Conservation (phyloP, 2,797 vertebrate genomes). For the Argyrosomus regius region DNA sequence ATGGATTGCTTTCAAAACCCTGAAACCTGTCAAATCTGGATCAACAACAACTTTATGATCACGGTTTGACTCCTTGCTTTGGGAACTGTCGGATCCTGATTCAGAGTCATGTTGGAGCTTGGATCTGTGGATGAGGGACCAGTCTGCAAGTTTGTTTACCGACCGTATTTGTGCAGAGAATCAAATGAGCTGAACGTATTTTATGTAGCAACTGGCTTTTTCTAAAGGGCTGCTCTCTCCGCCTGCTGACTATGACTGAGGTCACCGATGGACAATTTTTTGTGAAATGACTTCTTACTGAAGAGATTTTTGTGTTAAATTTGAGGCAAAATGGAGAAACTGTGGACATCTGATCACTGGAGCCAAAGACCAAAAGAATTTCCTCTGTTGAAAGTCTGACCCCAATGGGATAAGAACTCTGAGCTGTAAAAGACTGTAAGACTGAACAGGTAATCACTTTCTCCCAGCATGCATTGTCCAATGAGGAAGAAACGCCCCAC, state of each 20-base stretch:
- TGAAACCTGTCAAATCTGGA: constrained; percentile 34
- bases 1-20: constrained; percentile 43
- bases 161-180: constrained; percentile 31
- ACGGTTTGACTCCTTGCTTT: constrained; percentile 22
- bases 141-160: constrained; percentile 25
- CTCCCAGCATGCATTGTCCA: constrained; percentile 84
- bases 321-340: constrained; percentile 53
- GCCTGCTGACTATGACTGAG: constrained; percentile 31
- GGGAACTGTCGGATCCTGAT: constrained; percentile 25
- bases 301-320: constrained; percentile 36
- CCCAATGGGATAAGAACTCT: constrained; percentile 54
- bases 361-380: constrained; percentile 35
- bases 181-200: constrained; percentile 31
- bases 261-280: constrained; percentile 16
- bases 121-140: constrained; percentile 40
- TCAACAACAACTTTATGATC: background rate
- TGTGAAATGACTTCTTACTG: constrained; percentile 29
- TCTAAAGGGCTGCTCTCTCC: constrained; percentile 15
- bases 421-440: constrained; percentile 28
- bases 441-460: constrained; percentile 15
- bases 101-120: constrained; percentile 62
- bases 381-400: constrained; percentile 26
- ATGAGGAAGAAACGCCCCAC: constrained; percentile 80
- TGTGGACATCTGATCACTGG: constrained; percentile 33
- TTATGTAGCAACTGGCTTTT: constrained; percentile 12